Evolutionary conservation across 2,113 vertebrate species (phyloP), one percentile per base, ranked within the genome.

Genomic region (Limnothrissa miodon): DNA sequence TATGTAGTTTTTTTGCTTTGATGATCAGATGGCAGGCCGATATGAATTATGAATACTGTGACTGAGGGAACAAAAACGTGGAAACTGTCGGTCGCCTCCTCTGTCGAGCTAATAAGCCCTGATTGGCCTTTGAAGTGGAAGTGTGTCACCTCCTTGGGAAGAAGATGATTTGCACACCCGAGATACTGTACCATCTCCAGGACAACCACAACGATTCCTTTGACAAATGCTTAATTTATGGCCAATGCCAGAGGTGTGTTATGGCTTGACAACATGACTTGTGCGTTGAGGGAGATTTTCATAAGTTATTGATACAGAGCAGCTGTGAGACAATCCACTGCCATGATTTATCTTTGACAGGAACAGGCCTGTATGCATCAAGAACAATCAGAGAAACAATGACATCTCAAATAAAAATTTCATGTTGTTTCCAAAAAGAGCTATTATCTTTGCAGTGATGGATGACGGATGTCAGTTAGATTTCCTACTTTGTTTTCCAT

Each of bases 41-140:
- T 84, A 51, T 80, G 33, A 80, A 80, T 84, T 80, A 70, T 84
- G 53, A 46, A 74, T 66, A 44, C 70, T 51, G 56, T 51, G 79
- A 84, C 25, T 66, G 80, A 84, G 56, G 39, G 79, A 80, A 80
- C 79, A 80, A 84, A 80, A 80, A 25, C 19, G 21, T 39, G 70
- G 79, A n/a, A 83, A 83, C 78, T 56, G n/a, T 45, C 4, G 51
- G 53, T 70, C 56, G 45, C 25, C 56, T 62, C 33, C 79, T 51
- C 83, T 80, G 46, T 25, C 25, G 56, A 3, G 56, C 56, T 80
- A 80, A 84, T 84, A 66, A 74, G 62, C 78, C n/a, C 79, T 80
- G 79, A 84, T 84, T 84, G 79, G 44, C 17, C 79, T 80, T 80
- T 84, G 79, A 84, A 80, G 59, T 70, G 56, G 56, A 84, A 74